Evolutionary conservation across 2,888 invertebrate species (phyloP).

Genomic region (Myopa tessellatipennis): DNA sequence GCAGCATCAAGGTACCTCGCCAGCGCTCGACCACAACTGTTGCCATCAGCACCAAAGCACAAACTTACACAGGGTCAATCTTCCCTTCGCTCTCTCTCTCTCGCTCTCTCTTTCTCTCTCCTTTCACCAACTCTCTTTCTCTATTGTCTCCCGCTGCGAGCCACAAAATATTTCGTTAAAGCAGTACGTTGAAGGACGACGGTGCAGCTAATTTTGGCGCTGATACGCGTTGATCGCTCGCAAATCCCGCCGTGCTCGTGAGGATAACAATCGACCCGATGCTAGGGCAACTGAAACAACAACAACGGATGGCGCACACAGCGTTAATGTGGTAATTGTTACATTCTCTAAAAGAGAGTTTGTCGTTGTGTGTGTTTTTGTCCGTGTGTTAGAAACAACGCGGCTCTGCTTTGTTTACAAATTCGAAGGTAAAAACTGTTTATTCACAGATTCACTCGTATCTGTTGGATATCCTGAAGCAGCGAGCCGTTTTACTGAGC

Average conservation of each 20-base stretch:
- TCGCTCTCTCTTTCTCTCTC: not conserved
- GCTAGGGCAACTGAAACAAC: not conserved
- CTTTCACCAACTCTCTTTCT: not conserved
- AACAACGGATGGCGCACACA: not conserved
- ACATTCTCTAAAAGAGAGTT: not conserved
- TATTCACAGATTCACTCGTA: not conserved
- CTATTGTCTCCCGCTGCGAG: not conserved
- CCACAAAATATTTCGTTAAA: not conserved
- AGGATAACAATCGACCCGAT: conserved; percentile 24
- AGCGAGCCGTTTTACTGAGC: conserved; percentile 26
- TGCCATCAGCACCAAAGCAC: not conserved
- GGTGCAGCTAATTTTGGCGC: conserved; percentile 17
- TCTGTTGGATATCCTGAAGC: conserved; percentile 17
- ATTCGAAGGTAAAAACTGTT: not conserved
- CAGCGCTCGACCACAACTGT: not conserved
- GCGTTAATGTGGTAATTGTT: conserved; percentile 26
- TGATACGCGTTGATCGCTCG: conserved; percentile 27
- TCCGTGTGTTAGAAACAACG: conserved; percentile 4
- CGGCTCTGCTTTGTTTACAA: conserved; percentile 4
- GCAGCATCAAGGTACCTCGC: not conserved
- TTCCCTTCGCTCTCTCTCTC: too few species aligned
- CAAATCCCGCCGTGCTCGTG: conserved; percentile 12
- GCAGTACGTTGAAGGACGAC: not conserved
- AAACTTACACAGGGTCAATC: not conserved
- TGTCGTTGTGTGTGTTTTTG: not conserved